These are phyloP conservation scores for Leptothorax acervorum DNA, from an alignment of 2,888 invertebrate species.

Conservation along the genomic window DNA sequence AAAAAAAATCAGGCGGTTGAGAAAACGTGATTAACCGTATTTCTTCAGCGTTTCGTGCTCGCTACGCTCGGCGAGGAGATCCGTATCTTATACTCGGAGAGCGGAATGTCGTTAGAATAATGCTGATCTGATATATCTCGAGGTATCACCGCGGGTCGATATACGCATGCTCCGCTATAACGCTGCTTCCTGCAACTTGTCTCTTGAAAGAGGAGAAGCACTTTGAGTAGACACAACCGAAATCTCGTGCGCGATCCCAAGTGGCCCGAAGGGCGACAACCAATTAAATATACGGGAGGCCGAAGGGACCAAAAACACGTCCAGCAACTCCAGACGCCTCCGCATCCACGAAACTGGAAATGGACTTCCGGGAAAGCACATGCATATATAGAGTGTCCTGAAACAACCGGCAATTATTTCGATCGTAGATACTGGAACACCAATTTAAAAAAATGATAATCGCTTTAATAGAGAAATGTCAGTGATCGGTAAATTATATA, in stretches of 20 bases:
- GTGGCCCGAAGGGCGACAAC: slow-evolving; percentile 44
- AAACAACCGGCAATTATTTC: neutral
- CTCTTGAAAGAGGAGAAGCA: slow-evolving; percentile 24
- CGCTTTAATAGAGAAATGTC: neutral
- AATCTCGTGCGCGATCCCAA: slow-evolving; percentile 29
- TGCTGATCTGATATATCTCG: neutral
- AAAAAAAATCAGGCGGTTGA: slow-evolving; percentile 46
- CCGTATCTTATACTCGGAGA: neutral
- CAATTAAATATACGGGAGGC: slow-evolving; percentile 72
- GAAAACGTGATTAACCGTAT: slow-evolving; percentile 57
- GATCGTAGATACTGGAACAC: neutral
- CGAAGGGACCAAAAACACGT: slow-evolving; percentile 51
- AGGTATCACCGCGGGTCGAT: neutral
- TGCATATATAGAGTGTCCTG: slow-evolving; percentile 11
- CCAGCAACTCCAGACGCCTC: slow-evolving; percentile 44
- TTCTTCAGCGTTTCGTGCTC: slow-evolving; percentile 35
- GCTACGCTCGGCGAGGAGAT: neutral
- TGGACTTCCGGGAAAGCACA: slow-evolving; percentile 59
- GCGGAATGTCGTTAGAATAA: slow-evolving; percentile 17
- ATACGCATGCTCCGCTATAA: neutral
- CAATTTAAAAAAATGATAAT: neutral
- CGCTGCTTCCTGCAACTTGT: neutral
- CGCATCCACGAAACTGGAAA: slow-evolving; percentile 61
- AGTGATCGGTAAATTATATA: neutral
- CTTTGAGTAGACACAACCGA: slow-evolving; percentile 31